Percentiles rank a stretch among this genome's conserved stretches.
These are phyloP conservation scores for Styela plicata DNA, from an alignment of 23 tunicate genomes.

Conservation along the genomic window DNA sequence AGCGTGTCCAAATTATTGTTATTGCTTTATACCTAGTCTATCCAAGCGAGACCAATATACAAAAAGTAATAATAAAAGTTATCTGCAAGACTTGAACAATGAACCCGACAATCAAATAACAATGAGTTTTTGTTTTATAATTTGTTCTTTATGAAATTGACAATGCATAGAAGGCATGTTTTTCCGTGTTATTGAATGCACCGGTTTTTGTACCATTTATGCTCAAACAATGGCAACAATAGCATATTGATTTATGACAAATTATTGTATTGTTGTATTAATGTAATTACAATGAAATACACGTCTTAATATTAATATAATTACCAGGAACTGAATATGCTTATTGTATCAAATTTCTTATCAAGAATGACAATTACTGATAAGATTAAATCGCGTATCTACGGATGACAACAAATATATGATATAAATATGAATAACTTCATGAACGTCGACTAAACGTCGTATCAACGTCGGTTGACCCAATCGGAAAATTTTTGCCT, in stretches of 20 bases:
- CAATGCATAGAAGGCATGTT: not conserved
- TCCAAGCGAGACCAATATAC: not conserved
- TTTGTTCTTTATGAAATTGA: not conserved
- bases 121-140: not conserved
- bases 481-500: too few relatives aligned
- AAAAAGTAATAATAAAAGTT: too few relatives aligned
- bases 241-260: not conserved
- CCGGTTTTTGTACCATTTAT: not conserved
- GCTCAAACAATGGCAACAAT: not conserved
- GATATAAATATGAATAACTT: too few relatives aligned
- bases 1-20: not conserved
- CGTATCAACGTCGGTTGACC: too few relatives aligned
- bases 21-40: not conserved
- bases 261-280: not conserved
- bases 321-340: too few relatives aligned
- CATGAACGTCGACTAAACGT: too few relatives aligned
- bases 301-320: not conserved
- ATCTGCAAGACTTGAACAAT: not conserved
- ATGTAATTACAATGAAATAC: not conserved
- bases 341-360: too few relatives aligned
- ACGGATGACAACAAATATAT: too few relatives aligned
- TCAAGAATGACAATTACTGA: too few relatives aligned
- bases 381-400: too few relatives aligned
- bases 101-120: not conserved
- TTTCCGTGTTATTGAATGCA: not conserved